phyloP scores from a whole-genome alignment of 2,113 vertebrate species.

The Phainopepla nitens region DNA sequence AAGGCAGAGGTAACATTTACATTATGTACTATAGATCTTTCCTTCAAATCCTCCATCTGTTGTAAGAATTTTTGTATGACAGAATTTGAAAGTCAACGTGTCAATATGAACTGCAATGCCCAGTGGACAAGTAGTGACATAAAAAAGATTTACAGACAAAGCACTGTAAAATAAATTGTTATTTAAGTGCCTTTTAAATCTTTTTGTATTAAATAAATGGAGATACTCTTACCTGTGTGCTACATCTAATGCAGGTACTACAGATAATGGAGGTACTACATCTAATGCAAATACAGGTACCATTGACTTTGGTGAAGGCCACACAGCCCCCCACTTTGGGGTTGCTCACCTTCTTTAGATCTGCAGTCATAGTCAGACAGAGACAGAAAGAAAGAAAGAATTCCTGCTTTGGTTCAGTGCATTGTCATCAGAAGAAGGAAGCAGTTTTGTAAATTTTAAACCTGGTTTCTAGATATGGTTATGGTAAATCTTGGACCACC shows the following conservation, averaged over 20 bases:
- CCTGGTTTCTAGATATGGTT: slow-evolving; percentile 12
- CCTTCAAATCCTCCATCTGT: not conserved
- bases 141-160: not conserved
- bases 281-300: not conserved
- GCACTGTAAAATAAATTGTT: not conserved
- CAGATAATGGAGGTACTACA: not conserved
- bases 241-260: not conserved
- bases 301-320: not conserved
- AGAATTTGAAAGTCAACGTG: not conserved
- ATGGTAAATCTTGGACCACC: slow-evolving; percentile 28
- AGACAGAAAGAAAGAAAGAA: not conserved
- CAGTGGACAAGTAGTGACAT: not conserved
- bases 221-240: not conserved
- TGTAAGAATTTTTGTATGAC: not conserved
- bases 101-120: not conserved
- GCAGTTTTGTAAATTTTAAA: not conserved
- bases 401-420: not conserved
- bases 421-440: not conserved
- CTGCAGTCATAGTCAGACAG: not conserved
- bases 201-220: not conserved
- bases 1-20: not conserved
- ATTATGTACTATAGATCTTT: not conserved
- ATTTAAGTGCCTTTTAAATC: not conserved
- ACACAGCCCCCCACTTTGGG: not conserved
- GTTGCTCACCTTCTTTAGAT: not conserved